Evolutionary conservation across 2,797 vertebrate species (phyloP), one percentile per base, ranked within the genome.

Genomic region (Oreortyx pictus): DNA sequence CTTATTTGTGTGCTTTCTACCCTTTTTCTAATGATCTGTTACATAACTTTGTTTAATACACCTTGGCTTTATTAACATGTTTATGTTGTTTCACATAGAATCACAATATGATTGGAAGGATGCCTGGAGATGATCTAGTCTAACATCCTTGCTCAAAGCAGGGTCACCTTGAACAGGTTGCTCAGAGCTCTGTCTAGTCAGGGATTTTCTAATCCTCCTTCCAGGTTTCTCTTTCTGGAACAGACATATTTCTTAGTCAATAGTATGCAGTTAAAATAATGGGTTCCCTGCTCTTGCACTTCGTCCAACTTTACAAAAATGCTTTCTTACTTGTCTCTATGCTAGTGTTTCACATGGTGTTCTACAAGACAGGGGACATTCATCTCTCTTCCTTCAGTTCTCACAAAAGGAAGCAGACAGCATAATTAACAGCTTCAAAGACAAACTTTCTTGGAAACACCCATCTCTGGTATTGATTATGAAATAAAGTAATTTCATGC

Each of bases 401-500:
- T 37, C 16, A 68, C 84, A 59, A 84, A 91, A 89, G 78, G 68
- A 68, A 83, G 67, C n/a, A 88, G 82, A 66, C 14, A 56, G 35
- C 16, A 20, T 29, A 84, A 84, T 66, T 73, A 74, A 86, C 1
- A 5, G 64, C 47, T 92, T 84, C 64, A 74, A 80, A 94, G n/a
- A 65, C 35, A 79, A 86, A 77, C 44, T 93, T 92, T 27, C 37
- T 43, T 15, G 50, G 64, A 86, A 79, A 56, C 47, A 78, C 43
- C 39, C 31, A 61, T 15, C 52, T 74, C 46, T 61, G 16, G 10
- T 65, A 80, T n/a, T 44, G 56, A 77, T 78, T 71, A 68, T 68
- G 60, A 80, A 93, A 94, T 73, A 56, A 92, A 13, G 43, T 62
- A 87, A 50, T 49, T 73, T 73, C 74, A 81, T n/a, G 65, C 61